A percentile compares a stretch with the other conserved stretches of the same genome.
phyloP scores from a whole-genome alignment of 2,113 vertebrate genomes.

The Rhabdomys dilectus region DNA sequence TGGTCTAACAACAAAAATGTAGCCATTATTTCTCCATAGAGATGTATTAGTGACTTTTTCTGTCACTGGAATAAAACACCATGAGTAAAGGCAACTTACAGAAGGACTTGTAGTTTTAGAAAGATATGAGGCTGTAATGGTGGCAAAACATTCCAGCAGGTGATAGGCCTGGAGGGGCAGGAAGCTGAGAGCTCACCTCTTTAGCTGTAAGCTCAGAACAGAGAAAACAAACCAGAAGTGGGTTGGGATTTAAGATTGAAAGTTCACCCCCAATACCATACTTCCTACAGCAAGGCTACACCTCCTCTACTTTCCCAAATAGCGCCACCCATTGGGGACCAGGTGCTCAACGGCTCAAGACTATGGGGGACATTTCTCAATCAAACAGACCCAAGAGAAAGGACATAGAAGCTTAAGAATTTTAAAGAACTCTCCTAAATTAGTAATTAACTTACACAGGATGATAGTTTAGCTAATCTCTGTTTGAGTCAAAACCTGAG shows the following conservation, averaged over 20 bases:
- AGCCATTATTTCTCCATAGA: neutral
- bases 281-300: neutral
- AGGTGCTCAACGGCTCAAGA: neutral
- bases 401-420: neutral
- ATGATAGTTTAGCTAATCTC: neutral
- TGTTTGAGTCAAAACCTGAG: neutral
- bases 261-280: neutral
- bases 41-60: neutral
- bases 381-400: neutral
- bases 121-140: neutral
- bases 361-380: neutral
- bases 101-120: neutral
- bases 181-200: neutral
- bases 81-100: neutral
- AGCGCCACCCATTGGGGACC: neutral
- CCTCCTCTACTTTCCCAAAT: neutral
- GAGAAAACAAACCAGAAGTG: neutral
- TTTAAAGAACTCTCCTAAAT: conserved; percentile 18
- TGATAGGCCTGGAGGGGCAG: no score
- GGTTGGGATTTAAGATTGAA: neutral
- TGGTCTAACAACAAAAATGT: conserved; percentile 11
- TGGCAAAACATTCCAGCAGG: neutral
- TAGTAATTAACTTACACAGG: neutral
- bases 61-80: neutral
- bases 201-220: neutral